Evolutionary conservation across 1,140 invertebrate genomes (phyloP).

Genomic region (Amyelois transitella): DNA sequence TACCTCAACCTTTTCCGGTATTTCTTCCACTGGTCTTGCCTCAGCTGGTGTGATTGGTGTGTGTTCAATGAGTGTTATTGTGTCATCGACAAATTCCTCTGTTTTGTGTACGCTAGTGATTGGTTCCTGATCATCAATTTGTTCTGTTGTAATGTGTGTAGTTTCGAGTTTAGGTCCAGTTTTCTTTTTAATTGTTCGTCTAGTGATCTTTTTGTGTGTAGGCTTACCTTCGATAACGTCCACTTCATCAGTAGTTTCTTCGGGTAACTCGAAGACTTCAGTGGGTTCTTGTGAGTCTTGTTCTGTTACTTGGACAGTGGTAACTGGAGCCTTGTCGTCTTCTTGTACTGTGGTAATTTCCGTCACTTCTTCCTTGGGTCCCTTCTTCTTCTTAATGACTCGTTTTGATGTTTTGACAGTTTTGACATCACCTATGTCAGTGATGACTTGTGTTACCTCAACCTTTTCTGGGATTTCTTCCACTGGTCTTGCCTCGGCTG

Average conservation of each 20-base stretch:
- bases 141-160: constrained; percentile 39
- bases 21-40: constrained; percentile 35
- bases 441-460: constrained; percentile 57
- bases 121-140: constrained; percentile 35
- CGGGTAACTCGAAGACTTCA: constrained; percentile 16
- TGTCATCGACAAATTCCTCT: constrained; percentile 8
- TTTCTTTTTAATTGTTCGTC: constrained; percentile 47
- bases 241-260: constrained; percentile 21
- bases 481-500: constrained; percentile 29
- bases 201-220: constrained; percentile 51
- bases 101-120: constrained; percentile 13
- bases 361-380: constrained; percentile 57
- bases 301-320: constrained; percentile 33
- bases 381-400: constrained; percentile 54
- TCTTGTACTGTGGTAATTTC: constrained; percentile 69
- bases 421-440: constrained; percentile 47
- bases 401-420: constrained; percentile 49
- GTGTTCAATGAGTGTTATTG: constrained; percentile 17
- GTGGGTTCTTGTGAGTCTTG: constrained; percentile 16
- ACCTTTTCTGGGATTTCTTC: constrained; percentile 57
- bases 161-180: constrained; percentile 30
- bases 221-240: constrained; percentile 35
- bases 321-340: constrained; percentile 57
- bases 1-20: constrained; percentile 52
- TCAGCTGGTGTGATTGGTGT: constrained; percentile 32